A percentile compares a stretch with the other conserved stretches of the same genome.
Conservation (phyloP, 1,140 invertebrate genomes). For the Drosophila kohkoa region DNA sequence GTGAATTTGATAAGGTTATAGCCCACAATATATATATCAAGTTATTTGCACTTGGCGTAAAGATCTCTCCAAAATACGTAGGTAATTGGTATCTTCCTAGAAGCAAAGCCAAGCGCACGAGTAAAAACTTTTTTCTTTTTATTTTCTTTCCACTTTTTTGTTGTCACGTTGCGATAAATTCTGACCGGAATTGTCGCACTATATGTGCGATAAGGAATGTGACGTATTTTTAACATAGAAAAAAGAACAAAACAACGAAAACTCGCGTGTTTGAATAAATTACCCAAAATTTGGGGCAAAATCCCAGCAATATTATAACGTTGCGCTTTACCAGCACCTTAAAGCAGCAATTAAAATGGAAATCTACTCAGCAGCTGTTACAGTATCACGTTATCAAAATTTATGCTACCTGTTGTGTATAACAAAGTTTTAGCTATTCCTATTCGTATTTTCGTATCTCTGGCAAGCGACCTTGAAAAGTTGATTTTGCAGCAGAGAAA, state of each 20-base stretch:
- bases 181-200: not conserved
- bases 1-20: constrained; percentile 44
- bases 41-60: constrained; percentile 28
- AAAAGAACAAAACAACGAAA: not conserved
- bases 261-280: not conserved
- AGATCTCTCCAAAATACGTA: constrained; percentile 13
- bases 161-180: constrained; percentile 18
- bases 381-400: not conserved
- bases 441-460: not conserved
- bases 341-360: not conserved
- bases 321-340: not conserved
- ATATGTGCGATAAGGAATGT: constrained; percentile 10
- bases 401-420: not conserved
- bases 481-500: constrained; percentile 27
- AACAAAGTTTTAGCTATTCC: not conserved
- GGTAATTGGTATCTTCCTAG: constrained; percentile 28
- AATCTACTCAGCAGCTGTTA: not conserved
- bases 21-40: constrained; percentile 19
- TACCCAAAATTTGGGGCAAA: not conserved
- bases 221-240: constrained; percentile 13
- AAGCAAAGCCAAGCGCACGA: constrained; percentile 11
- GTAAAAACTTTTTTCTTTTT: not conserved
- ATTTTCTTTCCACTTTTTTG: not conserved
- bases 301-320: not conserved
- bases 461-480: constrained; percentile 26